These are phyloP conservation scores for Neostethus bicornis DNA, from an alignment of 2,797 vertebrate species.

Conservation along the genomic window DNA sequence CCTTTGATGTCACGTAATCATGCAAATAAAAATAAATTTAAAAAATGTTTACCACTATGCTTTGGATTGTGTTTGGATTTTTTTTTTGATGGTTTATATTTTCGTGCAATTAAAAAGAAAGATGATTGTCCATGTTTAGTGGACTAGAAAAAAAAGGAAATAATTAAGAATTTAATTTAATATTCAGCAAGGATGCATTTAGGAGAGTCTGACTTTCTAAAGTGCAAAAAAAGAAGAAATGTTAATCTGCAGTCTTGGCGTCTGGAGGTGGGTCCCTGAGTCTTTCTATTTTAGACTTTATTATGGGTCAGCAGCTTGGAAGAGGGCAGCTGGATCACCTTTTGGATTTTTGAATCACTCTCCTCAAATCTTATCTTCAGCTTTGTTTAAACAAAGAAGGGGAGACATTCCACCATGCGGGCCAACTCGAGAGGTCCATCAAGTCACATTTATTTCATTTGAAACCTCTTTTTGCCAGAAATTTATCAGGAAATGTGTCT, in stretches of 20 bases:
- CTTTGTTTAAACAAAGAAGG: constrained; percentile 81
- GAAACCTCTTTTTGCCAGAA: constrained; percentile 40
- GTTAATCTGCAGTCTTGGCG: constrained; percentile 59
- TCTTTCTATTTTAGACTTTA: constrained; percentile 54
- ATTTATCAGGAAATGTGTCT: constrained; percentile 27
- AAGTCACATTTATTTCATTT: constrained; percentile 64
- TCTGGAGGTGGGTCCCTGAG: constrained; percentile 62
- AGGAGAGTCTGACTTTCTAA: constrained; percentile 56
- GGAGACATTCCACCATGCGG: constrained; percentile 71
- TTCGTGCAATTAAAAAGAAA: constrained; percentile 72
- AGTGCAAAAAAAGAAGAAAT: constrained; percentile 49
- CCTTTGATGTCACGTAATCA: constrained; percentile 77
- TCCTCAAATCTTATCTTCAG: constrained; percentile 83
- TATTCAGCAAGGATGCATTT: constrained; percentile 66
- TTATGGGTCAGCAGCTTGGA: constrained; percentile 61
- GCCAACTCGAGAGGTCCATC: constrained; percentile 66
- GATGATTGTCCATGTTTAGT: constrained; percentile 51
- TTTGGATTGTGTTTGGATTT: constrained; percentile 49
- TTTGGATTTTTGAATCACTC: too few species aligned
- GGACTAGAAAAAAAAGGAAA: constrained; percentile 38
- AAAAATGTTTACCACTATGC: constrained; percentile 56
- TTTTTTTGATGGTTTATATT: constrained; percentile 49
- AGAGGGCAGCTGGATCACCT: constrained; percentile 78
- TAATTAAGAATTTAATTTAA: constrained; percentile 67
- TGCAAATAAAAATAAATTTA: constrained; percentile 38